These are phyloP conservation scores for Romanomermis culicivorax DNA, from an alignment of 2,888 invertebrate species.

Conservation along the genomic window DNA sequence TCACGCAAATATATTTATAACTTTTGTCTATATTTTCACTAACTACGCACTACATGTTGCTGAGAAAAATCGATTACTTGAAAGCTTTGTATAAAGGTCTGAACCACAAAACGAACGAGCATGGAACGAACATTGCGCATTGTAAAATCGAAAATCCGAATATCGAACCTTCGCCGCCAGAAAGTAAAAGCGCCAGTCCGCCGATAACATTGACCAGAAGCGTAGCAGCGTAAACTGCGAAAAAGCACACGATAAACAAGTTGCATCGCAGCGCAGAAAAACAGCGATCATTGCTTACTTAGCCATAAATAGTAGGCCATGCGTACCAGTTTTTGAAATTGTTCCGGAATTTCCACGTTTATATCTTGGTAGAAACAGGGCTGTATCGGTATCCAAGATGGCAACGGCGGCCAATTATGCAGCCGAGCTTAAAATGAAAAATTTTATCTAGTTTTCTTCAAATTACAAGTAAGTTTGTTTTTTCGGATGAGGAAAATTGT, in stretches of 20 bases:
- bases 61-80: too few relatives aligned
- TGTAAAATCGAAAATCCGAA: slow-evolving; percentile 75
- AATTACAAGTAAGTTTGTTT: too few relatives aligned
- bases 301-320: slow-evolving; percentile 89
- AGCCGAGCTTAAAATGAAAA: slow-evolving; percentile 40
- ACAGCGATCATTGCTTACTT: slow-evolving; percentile 45
- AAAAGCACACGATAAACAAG: slow-evolving; percentile 14
- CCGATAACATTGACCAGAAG: slow-evolving; percentile 66
- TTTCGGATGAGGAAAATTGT: too few relatives aligned
- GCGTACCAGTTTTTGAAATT: slow-evolving; percentile 86
- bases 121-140: slow-evolving; percentile 70
- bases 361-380: slow-evolving; percentile 99
- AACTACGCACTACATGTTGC: too few relatives aligned
- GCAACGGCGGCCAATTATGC: slow-evolving; percentile 97
- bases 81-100: slow-evolving; percentile 97
- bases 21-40: too few relatives aligned
- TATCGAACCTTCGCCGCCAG: slow-evolving; percentile 20
- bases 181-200: slow-evolving; percentile 52
- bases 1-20: too few relatives aligned
- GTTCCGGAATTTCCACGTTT: slow-evolving; percentile 86
- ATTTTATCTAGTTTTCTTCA: background rate
- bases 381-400: slow-evolving; percentile 65
- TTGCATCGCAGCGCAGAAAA: background rate
- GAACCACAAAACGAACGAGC: slow-evolving; percentile 97
- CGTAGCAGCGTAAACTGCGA: slow-evolving; percentile 67